Conservation (phyloP, 2,113 vertebrate genomes). For the Dromaius novaehollandiae region DNA sequence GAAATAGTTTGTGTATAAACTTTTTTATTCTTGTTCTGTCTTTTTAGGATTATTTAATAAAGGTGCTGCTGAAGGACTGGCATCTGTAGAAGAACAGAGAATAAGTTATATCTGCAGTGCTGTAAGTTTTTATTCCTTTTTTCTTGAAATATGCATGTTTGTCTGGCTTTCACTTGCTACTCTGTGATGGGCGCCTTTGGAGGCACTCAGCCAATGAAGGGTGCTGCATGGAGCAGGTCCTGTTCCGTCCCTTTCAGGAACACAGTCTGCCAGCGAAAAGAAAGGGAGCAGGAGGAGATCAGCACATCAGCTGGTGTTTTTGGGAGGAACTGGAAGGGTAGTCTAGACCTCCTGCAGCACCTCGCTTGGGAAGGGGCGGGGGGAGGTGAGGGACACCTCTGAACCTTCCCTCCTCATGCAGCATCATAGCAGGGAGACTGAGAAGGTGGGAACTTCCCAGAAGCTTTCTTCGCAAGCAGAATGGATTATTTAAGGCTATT, state of each 20-base stretch:
- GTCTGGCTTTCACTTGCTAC: neutral
- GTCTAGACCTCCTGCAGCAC: neutral
- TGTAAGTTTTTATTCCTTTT: neutral
- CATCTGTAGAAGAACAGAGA: neutral
- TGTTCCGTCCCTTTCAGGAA: neutral
- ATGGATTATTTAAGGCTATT: neutral
- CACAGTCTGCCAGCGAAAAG: neutral
- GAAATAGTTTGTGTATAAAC: neutral
- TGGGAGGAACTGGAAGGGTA: neutral
- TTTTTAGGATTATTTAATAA: neutral
- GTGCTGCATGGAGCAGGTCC: neutral
- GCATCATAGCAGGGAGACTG: neutral
- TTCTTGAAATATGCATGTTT: neutral
- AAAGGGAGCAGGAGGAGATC: neutral
- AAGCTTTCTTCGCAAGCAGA: neutral
- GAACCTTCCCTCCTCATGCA: neutral
- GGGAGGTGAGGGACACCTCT: neutral
- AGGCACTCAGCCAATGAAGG: neutral
- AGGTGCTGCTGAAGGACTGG: neutral
- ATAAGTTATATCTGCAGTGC: neutral
- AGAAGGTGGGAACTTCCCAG: neutral
- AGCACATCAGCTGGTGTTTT: neutral
- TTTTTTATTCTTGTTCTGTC: neutral
- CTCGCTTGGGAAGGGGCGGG: neutral
- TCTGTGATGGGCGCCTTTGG: neutral